Evolutionary conservation across 2,797 vertebrate species (phyloP).

Genomic region (Notoglanidium macrostoma): DNA sequence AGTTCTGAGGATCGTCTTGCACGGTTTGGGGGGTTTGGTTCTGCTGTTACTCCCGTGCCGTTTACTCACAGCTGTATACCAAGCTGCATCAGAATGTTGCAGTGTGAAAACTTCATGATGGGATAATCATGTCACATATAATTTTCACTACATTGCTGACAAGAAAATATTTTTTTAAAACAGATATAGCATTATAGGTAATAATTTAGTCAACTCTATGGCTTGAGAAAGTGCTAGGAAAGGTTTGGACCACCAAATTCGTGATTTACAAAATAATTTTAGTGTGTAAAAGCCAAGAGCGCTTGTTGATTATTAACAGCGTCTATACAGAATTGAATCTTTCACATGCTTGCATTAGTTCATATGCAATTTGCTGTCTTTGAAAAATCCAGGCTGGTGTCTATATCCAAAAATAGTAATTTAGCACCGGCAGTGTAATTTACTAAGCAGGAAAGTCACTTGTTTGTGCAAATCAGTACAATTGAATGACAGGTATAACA

Average conservation of each 20-base stretch:
- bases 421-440: neutral
- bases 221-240: neutral
- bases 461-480: neutral
- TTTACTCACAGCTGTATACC: neutral
- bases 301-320: neutral
- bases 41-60: neutral
- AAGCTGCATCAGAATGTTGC: neutral
- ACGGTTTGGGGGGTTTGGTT: neutral
- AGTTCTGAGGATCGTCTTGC: slow-evolving; percentile 10
- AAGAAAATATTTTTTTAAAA: neutral
- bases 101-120: neutral
- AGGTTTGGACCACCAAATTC: neutral
- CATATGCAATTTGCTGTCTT: neutral
- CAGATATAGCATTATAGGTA: neutral
- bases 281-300: neutral
- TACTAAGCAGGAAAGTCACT: neutral
- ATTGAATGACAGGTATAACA: neutral
- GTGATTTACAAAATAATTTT: neutral
- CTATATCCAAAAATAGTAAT: neutral
- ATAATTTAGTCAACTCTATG: neutral
- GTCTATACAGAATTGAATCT: neutral
- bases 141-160: neutral
- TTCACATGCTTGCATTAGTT: neutral
- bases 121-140: neutral
- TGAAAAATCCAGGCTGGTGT: neutral